A percentile compares a stretch with the other conserved stretches of the same genome.
Evolutionary conservation across 2,113 vertebrate species (phyloP).

Genomic region (Hiodon tergisus): DNA sequence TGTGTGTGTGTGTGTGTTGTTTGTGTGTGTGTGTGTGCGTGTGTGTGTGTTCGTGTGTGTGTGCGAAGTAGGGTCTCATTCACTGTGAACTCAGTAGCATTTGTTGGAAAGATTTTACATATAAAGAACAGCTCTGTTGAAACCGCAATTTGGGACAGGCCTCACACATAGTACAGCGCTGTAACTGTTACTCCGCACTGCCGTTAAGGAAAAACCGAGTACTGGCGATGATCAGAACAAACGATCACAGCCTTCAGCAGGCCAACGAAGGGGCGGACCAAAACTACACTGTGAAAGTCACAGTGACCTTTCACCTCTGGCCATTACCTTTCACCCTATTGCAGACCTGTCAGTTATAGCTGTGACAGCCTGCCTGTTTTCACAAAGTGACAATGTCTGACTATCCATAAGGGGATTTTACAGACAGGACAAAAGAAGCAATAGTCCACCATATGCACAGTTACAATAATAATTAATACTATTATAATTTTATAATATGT

Average conservation of each 20-base stretch:
- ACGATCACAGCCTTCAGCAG: no score
- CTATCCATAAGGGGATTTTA: neutral
- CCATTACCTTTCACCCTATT: no score
- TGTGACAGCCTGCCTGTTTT: neutral
- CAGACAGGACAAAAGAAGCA: neutral
- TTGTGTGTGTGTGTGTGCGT: no score
- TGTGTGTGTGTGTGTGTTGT: neutral
- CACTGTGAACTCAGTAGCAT: no score
- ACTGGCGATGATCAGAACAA: no score
- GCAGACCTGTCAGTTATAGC: no score
- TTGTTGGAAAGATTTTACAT: no score
- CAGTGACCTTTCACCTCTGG: no score
- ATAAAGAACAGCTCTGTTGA: no score
- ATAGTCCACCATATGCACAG: neutral
- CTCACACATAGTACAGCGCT: neutral
- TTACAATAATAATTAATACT: neutral
- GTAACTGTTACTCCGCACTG: neutral
- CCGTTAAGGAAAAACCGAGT: neutral
- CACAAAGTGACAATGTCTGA: neutral
- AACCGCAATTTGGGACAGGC: neutral
- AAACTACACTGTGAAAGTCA: neutral
- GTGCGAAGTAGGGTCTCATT: neutral
- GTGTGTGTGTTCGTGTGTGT: no score
- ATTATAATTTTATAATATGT: neutral
- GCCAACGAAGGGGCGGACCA: neutral